Conservation (phyloP, 2,113 vertebrate species). For the Hydrolagus affinis region DNA sequence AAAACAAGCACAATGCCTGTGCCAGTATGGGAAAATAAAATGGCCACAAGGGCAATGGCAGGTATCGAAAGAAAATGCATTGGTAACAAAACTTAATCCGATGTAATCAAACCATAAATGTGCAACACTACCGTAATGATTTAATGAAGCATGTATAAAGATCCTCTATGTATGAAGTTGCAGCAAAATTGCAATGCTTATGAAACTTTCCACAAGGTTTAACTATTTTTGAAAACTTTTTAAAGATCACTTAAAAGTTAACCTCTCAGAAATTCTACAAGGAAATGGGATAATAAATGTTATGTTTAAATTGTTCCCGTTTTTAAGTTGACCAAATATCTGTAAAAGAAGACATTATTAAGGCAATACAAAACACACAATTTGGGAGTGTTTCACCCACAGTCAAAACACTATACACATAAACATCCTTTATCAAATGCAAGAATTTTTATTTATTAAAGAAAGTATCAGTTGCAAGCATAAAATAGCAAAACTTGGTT, state of each 20-base stretch:
- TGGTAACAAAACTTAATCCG: constrained; percentile 38
- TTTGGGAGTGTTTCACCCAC: too few species aligned
- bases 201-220: not conserved
- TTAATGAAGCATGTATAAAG: constrained; percentile 23
- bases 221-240: not conserved
- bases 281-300: not conserved
- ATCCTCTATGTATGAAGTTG: not conserved
- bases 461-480: not conserved
- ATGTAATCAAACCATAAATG: not conserved
- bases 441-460: too few species aligned
- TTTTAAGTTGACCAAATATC: constrained; percentile 4
- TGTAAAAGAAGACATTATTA: not conserved
- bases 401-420: too few species aligned
- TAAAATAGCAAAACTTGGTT: not conserved
- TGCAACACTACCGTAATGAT: constrained; percentile 11
- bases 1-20: constrained; percentile 84
- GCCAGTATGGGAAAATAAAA: constrained; percentile 69
- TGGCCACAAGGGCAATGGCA: constrained; percentile 42
- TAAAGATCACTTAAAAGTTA: not conserved
- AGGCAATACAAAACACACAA: not conserved
- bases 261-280: not conserved
- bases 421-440: too few species aligned
- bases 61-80: constrained; percentile 65
- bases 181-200: constrained; percentile 5
- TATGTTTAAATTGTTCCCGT: constrained; percentile 12